These are phyloP conservation scores for Conomelus anceps DNA, from an alignment of 2,888 invertebrate species.

Conservation along the genomic window DNA sequence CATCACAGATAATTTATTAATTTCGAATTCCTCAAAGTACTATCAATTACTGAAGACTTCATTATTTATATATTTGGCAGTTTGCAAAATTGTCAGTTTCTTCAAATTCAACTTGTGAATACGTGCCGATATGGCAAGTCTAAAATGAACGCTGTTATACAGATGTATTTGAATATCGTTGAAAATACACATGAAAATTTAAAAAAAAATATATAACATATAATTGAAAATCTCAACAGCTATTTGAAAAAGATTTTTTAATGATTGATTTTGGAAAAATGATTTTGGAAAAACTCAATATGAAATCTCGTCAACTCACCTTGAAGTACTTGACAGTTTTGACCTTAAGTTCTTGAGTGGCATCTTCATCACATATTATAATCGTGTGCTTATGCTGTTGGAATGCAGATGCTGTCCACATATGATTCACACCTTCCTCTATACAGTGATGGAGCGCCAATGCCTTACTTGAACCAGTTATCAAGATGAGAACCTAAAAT, in stretches of 20 bases:
- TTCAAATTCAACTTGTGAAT: too few relatives aligned
- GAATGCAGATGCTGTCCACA: constrained; percentile 99
- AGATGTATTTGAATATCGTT: too few relatives aligned
- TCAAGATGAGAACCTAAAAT: constrained; percentile 85
- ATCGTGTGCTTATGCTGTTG: constrained; percentile 89
- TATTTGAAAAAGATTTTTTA: neutral
- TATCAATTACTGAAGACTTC: too few relatives aligned
- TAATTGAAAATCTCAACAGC: neutral
- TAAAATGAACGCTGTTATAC: too few relatives aligned
- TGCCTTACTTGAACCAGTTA: constrained; percentile 93
- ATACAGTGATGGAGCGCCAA: constrained; percentile 96
- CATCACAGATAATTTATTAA: too few relatives aligned
- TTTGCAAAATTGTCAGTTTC: too few relatives aligned
- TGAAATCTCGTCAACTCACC: constrained; percentile 50
- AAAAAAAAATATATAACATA: neutral
- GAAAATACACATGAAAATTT: too few relatives aligned
- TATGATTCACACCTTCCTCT: constrained; percentile 97
- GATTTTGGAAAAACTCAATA: neutral
- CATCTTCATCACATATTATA: constrained; percentile 96
- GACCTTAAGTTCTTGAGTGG: constrained; percentile 91
- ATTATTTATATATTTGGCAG: too few relatives aligned
- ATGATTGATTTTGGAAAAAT: neutral
- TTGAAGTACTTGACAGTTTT: constrained; percentile 99
- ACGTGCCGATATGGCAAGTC: too few relatives aligned
- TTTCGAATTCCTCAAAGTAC: too few relatives aligned